phyloP scores from a whole-genome alignment of 2,888 invertebrate species.

The Ectemnius cavifrons region DNA sequence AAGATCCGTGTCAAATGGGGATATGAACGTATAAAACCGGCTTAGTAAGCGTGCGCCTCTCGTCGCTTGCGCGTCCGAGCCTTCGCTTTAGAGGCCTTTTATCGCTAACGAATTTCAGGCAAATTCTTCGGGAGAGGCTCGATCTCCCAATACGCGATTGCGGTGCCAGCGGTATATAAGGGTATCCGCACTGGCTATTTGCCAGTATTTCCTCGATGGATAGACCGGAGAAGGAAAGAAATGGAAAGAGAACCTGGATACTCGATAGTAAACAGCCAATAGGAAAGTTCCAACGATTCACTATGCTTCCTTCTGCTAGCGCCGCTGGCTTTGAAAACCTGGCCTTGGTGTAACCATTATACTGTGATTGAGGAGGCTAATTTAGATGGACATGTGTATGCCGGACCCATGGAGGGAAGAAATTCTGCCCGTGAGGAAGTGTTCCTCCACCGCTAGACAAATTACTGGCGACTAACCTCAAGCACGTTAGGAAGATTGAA shows the following conservation, averaged over 20 bases:
- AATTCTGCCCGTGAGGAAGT: slow-evolving; percentile 46
- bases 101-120: slow-evolving; percentile 59
- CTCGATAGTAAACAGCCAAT: slow-evolving; percentile 59
- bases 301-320: background rate
- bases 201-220: slow-evolving; percentile 41
- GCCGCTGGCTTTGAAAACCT: slow-evolving; percentile 53
- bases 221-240: no score
- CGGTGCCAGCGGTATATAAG: slow-evolving; percentile 42
- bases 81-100: slow-evolving; percentile 44
- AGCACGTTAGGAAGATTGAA: slow-evolving; percentile 55
- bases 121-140: slow-evolving; percentile 42
- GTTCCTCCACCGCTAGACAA: slow-evolving; percentile 49
- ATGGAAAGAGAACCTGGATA: slow-evolving; percentile 25
- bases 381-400: slow-evolving; percentile 57
- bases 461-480: slow-evolving; percentile 57
- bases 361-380: slow-evolving; percentile 61
- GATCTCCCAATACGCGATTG: slow-evolving; percentile 50
- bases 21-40: slow-evolving; percentile 26
- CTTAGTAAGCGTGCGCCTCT: no score
- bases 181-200: slow-evolving; percentile 51
- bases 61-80: background rate
- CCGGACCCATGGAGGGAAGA: slow-evolving; percentile 29
- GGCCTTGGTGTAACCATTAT: slow-evolving; percentile 57
- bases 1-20: slow-evolving; percentile 45
- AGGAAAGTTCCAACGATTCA: slow-evolving; percentile 51